Evolutionary conservation across 2,797 vertebrate species (phyloP), one percentile per base, ranked within the genome.

Genomic region (Onychomys arenicola): DNA sequence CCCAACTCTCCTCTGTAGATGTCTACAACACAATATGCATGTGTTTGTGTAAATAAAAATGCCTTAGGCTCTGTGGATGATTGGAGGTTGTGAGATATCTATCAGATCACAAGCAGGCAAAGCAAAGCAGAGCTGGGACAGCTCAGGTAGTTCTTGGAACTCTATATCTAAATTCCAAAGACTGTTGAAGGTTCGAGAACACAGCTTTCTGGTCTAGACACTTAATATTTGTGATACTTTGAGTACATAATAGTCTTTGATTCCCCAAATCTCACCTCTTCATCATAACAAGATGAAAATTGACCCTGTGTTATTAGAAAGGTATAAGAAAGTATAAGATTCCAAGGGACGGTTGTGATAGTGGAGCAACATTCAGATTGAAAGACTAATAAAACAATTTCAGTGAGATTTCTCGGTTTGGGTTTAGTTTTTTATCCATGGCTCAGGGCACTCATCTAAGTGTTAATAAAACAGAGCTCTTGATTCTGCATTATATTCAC

Each of bases 381-480:
- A 93, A 92, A 16, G 57, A 43, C 83, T 49, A 52, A 93, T 90
- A 55, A 29, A 85, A 55, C 85, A 92, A 91, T 8, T 80, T 93
- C n/a, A 75, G 71, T 76, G 78, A 13, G 32, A 81, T 46, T 63
- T 84, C 75, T 82, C 67, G 43, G 34, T 34, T 96, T 92, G 90
- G 40, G 27, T 80, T 94, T 7, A n/a, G 49, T 40, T 91, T 91
- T 96, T 95, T 52, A 16, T 96, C 63, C 57, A 3, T 78, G 77
- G 67, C 67, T 77, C 25, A 67, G 94, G 69, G 77, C 57, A 91
- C 82, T 85, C 61, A 83, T 85, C 13, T 93, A 83, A 92, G 85
- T 90, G 75, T 90, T 92, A 88, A 95, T 89, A 65, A 92, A 94
- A n/a, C 32, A 92, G 84, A 52, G 55, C 81, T 83, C 89, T 90